A percentile compares a stretch with the other conserved stretches of the same genome.
Evolutionary conservation across 2,797 vertebrate species (phyloP).

Genomic region (Botia almorhae): DNA sequence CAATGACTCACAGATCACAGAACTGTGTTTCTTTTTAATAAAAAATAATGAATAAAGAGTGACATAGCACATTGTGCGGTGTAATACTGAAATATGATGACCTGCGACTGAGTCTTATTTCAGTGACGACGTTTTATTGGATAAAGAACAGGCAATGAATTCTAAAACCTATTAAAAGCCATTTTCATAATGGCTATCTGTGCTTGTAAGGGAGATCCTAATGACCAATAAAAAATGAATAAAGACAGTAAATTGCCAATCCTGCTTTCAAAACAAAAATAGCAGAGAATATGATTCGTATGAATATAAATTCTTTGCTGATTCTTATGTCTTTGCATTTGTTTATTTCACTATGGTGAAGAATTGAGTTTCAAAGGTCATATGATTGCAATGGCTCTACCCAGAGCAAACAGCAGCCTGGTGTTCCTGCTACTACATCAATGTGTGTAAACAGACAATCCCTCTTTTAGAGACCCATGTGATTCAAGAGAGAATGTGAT

Average conservation of each 20-base stretch:
- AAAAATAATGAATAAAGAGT: background rate
- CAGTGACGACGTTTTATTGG: slow-evolving; percentile 6
- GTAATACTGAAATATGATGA: slow-evolving; percentile 1
- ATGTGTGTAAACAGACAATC: slow-evolving; percentile 29
- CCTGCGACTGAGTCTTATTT: slow-evolving; percentile 8
- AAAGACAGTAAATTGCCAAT: slow-evolving; percentile 22
- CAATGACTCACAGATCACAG: background rate
- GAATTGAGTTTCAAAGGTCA: slow-evolving; percentile 15
- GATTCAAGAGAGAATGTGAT: background rate
- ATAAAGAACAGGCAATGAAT: slow-evolving; percentile 21
- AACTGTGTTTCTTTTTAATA: background rate
- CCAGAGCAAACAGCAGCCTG: slow-evolving; percentile 38
- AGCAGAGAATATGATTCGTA: slow-evolving; percentile 22
- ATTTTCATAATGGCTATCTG: slow-evolving; percentile 15
- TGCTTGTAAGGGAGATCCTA: slow-evolving; percentile 9
- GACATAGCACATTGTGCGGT: background rate
- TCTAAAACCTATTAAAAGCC: slow-evolving; percentile 1
- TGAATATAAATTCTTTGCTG: background rate
- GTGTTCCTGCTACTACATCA: slow-evolving; percentile 1
- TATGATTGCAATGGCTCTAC: slow-evolving; percentile 17
- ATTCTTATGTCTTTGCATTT: background rate
- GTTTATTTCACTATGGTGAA: slow-evolving; percentile 9
- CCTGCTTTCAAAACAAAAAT: background rate
- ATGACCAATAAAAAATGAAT: slow-evolving; percentile 36
- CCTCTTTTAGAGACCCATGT: slow-evolving; percentile 13